These are phyloP conservation scores for Eurystomus glaucurus DNA, from an alignment of 2,797 vertebrate species.

Conservation along the genomic window DNA sequence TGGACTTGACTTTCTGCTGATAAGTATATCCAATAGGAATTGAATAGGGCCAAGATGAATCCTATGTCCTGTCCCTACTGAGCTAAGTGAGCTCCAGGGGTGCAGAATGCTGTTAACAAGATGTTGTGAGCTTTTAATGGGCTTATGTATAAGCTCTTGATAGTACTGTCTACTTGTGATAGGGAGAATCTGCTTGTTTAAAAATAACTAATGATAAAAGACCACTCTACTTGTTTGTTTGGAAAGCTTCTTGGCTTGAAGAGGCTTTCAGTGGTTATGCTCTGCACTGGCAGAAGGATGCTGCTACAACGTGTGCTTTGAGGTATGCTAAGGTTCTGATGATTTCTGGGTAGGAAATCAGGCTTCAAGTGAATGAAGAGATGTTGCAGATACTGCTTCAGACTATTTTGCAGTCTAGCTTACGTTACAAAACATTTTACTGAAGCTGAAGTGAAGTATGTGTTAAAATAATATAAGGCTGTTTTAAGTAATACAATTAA, in stretches of 20 bases:
- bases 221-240: not conserved
- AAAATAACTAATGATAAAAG: not conserved
- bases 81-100: not conserved
- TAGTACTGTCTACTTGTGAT: not conserved
- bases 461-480: not conserved
- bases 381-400: not conserved
- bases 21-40: not conserved
- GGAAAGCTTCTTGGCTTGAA: not conserved
- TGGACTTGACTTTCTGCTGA: not conserved
- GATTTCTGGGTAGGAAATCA: not conserved
- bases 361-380: not conserved
- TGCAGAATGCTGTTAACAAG: not conserved
- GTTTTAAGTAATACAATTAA: not conserved
- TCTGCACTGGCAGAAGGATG: not conserved
- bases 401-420: not conserved
- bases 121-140: not conserved
- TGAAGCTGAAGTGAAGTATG: not conserved
- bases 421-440: not conserved
- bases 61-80: not conserved
- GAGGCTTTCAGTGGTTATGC: not conserved
- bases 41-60: not conserved
- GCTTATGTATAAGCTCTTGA: not conserved
- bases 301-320: not conserved
- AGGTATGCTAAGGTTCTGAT: not conserved
- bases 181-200: not conserved